Base-by-base conservation (phyloP, 2,797 vertebrate genomes). In the Galaxias olidus region DNA sequence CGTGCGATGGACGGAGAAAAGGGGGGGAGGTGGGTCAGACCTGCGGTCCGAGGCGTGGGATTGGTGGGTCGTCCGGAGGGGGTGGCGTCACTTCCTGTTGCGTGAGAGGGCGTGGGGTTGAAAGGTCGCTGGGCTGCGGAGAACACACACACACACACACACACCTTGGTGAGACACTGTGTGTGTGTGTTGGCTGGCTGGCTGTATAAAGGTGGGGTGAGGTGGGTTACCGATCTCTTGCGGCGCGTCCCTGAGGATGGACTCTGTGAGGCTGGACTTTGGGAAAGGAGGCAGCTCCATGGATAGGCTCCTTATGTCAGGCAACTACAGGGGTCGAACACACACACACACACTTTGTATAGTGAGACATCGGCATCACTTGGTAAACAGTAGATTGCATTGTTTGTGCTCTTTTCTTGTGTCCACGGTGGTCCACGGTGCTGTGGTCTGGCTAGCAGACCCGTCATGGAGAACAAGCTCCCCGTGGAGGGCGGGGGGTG, bases 231-330 rank as follows among this genome's bases (percentile, higher is more conserved):
- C 67, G 30, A 8, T 73, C 40, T 82, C 58, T 40, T 54, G 68
- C 11, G 72, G 57, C 9, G 47, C 65, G 19, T 81, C 76, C 69
- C 56, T 70, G n/a, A 69, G 46, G 47, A 73, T 20, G 0, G 10
- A 15, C 20, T 83, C 66, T 12, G 58, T 18, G 10, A 68, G 59
- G 18, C 48, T 71, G 1, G 77, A 80, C 68, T 69, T 88, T 43
- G 72, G 49, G 68, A 86, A 51, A 12, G 87, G 79, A 64, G 92
- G 91, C 12, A 93, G 79, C 59, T 84, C 66, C 78, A 69, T 84
- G 30, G 86, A 90, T 8, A 90, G 73, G 8, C 51, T 65, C 69
- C 86, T 84, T 80, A 88, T 73, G 71, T 91, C 83, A 69, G 84
- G 73, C 67, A 66, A 72, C 86, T 92, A 77, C 4, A 72, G 72